Evolutionary conservation across 2,113 vertebrate species (phyloP).

Genomic region (Channa maculata): DNA sequence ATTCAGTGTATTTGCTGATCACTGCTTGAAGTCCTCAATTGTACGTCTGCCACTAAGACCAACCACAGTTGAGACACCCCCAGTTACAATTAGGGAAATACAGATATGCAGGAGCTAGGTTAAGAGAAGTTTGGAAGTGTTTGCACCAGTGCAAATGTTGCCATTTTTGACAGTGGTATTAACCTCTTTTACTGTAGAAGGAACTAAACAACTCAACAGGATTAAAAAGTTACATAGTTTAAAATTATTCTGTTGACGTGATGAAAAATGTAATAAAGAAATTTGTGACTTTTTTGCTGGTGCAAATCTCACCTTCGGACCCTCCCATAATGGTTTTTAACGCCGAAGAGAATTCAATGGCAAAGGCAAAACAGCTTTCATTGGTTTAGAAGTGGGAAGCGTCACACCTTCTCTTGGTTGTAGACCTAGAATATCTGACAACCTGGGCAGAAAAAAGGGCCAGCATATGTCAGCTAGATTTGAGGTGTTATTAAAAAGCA

Average conservation of each 20-base stretch:
- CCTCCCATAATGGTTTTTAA: slow-evolving; percentile 42
- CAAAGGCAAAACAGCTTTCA: slow-evolving; percentile 61
- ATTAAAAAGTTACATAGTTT: slow-evolving; percentile 12
- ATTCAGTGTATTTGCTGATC: slow-evolving; percentile 33
- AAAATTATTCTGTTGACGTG: slow-evolving; percentile 37
- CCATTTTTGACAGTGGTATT: slow-evolving; percentile 42
- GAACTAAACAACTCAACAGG: slow-evolving; percentile 3
- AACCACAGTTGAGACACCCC: slow-evolving; percentile 19
- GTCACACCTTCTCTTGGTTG: slow-evolving; percentile 65
- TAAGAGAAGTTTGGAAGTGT: slow-evolving; percentile 55
- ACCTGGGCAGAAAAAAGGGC: slow-evolving; percentile 52
- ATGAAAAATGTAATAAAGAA: slow-evolving; percentile 31
- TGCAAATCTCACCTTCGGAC: slow-evolving; percentile 72
- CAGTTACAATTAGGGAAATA: slow-evolving; percentile 63
- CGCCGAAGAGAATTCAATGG: slow-evolving; percentile 47
- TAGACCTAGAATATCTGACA: slow-evolving; percentile 60
- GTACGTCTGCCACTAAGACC: slow-evolving; percentile 32
- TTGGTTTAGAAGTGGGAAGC: slow-evolving; percentile 67
- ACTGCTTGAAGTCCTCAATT: slow-evolving; percentile 37
- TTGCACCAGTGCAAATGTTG: slow-evolving; percentile 73
- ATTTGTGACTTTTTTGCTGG: slow-evolving; percentile 72
- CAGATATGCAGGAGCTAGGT: slow-evolving; percentile 46
- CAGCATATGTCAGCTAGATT: slow-evolving; percentile 52
- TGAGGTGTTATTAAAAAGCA: slow-evolving; percentile 24
- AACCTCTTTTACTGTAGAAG: slow-evolving; percentile 29